These are phyloP conservation scores for Aphaenogaster floridana DNA, from an alignment of 1,140 invertebrate genomes.

Conservation along the genomic window DNA sequence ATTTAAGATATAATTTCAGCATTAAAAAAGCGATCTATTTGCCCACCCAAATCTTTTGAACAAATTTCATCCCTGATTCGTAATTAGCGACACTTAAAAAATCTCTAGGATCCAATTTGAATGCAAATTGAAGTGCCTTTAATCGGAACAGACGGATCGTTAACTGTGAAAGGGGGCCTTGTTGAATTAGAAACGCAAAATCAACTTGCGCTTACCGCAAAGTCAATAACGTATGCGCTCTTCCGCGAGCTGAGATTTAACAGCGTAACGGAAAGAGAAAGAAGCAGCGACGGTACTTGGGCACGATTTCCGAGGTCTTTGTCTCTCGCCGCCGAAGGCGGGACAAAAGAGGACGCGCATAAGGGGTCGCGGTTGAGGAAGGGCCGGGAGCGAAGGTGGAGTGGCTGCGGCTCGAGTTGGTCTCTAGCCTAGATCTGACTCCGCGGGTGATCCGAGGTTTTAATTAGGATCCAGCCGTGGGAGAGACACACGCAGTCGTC, in stretches of 20 bases:
- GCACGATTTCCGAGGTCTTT: conserved; percentile 81
- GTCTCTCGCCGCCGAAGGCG: conserved; percentile 75
- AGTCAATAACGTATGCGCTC: conserved; percentile 33
- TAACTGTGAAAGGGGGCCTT: neutral
- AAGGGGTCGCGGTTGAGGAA: conserved; percentile 53
- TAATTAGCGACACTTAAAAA: conserved; percentile 9
- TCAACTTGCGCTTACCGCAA: neutral
- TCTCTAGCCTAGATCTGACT: conserved; percentile 82
- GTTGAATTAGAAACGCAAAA: conserved; percentile 13
- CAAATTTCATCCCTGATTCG: neutral
- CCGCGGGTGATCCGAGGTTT: conserved; percentile 76
- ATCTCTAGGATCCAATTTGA: conserved; percentile 17
- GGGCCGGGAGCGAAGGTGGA: conserved; percentile 73
- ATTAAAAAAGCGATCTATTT: neutral
- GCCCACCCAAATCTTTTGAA: neutral
- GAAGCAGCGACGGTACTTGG: conserved; percentile 75
- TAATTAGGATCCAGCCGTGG: conserved; percentile 78
- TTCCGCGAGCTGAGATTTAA: neutral
- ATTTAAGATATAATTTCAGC: neutral
- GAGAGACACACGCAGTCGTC: conserved; percentile 7
- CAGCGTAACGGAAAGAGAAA: neutral
- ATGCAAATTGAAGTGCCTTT: conserved; percentile 5
- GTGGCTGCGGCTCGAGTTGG: conserved; percentile 67
- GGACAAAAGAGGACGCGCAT: conserved; percentile 38
- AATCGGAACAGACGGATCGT: conserved; percentile 4